Conservation (phyloP, 1,140 invertebrate genomes). For the Drosophila parabipectinata region DNA sequence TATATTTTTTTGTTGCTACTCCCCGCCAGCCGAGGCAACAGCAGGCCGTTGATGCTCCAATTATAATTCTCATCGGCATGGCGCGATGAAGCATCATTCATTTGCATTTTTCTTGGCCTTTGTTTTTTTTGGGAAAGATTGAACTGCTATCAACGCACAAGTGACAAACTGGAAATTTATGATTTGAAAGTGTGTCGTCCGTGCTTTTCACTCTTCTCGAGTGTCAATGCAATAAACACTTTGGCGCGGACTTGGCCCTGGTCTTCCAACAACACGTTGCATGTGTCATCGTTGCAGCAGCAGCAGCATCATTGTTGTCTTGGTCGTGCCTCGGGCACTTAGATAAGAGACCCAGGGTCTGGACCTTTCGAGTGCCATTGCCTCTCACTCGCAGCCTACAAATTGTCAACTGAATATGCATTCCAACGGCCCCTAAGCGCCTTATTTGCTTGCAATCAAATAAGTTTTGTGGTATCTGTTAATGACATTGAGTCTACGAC, state of each 20-base stretch:
- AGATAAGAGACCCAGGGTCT: slow-evolving; percentile 50
- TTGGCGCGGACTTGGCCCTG: slow-evolving; percentile 20
- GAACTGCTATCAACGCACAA: slow-evolving; percentile 63
- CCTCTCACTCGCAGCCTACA: slow-evolving; percentile 44
- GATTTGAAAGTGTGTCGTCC: slow-evolving; percentile 75
- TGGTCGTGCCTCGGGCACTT: slow-evolving; percentile 69
- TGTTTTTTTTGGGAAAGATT: neutral
- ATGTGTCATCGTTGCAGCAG: slow-evolving; percentile 64
- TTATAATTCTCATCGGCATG: slow-evolving; percentile 73
- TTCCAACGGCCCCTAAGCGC: slow-evolving; percentile 54
- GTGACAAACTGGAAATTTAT: slow-evolving; percentile 80
- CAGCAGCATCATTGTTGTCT: slow-evolving; percentile 38
- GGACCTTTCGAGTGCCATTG: slow-evolving; percentile 14
- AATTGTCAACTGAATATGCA: slow-evolving; percentile 71
- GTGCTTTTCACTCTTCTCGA: slow-evolving; percentile 39
- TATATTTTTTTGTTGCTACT: slow-evolving; percentile 25
- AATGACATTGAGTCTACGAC: slow-evolving; percentile 43
- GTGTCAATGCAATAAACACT: slow-evolving; percentile 81
- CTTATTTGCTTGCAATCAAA: slow-evolving; percentile 66
- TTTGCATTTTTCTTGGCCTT: slow-evolving; percentile 60
- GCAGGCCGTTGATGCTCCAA: slow-evolving; percentile 55
- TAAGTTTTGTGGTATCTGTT: slow-evolving; percentile 63
- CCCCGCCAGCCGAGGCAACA: neutral
- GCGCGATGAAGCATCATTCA: slow-evolving; percentile 63
- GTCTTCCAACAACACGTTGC: slow-evolving; percentile 52